Conservation (phyloP, 1,140 invertebrate genomes). For the Solen grandis region DNA sequence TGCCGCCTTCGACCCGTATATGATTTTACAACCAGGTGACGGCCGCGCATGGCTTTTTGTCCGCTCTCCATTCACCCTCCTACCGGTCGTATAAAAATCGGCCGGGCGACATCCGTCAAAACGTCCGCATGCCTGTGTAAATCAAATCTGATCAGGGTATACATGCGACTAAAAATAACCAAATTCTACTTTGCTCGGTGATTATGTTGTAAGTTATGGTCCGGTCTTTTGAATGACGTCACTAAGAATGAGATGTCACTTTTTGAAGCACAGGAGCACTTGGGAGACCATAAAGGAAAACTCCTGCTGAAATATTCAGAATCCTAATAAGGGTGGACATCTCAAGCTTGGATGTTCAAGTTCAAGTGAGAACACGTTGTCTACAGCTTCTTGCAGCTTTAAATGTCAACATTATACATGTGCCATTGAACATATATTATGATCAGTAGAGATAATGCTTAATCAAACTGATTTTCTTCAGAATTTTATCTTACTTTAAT, state of each 20-base stretch:
- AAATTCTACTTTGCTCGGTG: background rate
- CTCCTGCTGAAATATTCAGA: no score
- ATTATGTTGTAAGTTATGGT: background rate
- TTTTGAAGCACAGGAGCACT: no score
- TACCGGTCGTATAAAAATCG: background rate
- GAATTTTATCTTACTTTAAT: no score
- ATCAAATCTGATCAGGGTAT: constrained; percentile 46
- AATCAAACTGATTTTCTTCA: no score
- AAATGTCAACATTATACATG: no score
- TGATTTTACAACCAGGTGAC: constrained; percentile 18
- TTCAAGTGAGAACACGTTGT: background rate
- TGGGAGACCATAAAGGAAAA: no score
- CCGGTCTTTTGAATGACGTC: no score
- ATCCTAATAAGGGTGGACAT: background rate
- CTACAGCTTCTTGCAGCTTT: no score
- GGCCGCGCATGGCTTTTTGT: background rate
- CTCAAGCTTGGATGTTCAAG: background rate
- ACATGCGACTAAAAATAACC: constrained; percentile 32
- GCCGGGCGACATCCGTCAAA: constrained; percentile 30
- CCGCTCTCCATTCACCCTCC: background rate
- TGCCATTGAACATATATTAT: no score
- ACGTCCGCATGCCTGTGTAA: constrained; percentile 46
- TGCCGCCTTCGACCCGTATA: constrained; percentile 49
- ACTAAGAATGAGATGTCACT: no score
- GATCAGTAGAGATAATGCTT: no score